A percentile compares a stretch with the other conserved stretches of the same genome.
Conservation (phyloP, 92 coral and sea anemone genomes). For the Bergia puertoricense region DNA sequence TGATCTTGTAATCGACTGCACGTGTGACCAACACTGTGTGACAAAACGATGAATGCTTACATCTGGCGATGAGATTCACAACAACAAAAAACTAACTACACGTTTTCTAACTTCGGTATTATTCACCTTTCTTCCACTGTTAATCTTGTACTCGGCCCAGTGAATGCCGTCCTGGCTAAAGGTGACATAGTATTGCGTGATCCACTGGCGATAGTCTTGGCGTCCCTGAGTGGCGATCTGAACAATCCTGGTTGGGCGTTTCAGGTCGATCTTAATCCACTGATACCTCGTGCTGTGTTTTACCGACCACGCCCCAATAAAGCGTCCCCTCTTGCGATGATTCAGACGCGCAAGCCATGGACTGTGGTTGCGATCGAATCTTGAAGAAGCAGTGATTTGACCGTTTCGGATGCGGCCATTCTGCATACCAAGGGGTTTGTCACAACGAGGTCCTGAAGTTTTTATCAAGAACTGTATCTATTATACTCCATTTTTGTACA, state of each 20-base stretch:
- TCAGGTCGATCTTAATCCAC: slow-evolving; percentile 33
- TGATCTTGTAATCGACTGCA: background rate
- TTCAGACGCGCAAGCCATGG: slow-evolving; percentile 40
- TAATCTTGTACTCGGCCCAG: slow-evolving; percentile 36
- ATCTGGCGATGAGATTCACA: background rate
- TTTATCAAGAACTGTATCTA: background rate
- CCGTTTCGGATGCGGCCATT: slow-evolving; percentile 18
- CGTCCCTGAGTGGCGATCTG: slow-evolving; percentile 38
- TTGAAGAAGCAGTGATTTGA: slow-evolving; percentile 35
- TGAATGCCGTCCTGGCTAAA: slow-evolving; percentile 37
- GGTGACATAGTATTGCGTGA: slow-evolving; percentile 25
- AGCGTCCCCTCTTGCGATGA: slow-evolving; percentile 17
- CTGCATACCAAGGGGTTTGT: slow-evolving; percentile 49
- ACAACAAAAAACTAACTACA: no score
- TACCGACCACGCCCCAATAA: slow-evolving; percentile 23
- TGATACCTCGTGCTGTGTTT: slow-evolving; percentile 26
- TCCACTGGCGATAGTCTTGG: slow-evolving; percentile 28
- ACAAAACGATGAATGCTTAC: background rate
- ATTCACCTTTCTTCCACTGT: slow-evolving; percentile 33
- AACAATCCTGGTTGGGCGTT: slow-evolving; percentile 28
- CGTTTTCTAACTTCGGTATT: background rate
- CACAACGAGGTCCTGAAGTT: slow-evolving; percentile 36
- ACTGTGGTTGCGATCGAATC: slow-evolving; percentile 3
- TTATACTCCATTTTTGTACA: background rate
- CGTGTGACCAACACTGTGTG: background rate